Evolutionary conservation across 2,113 vertebrate species (phyloP), one percentile per base, ranked within the genome.

Genomic region (Oreocharis arfaki): DNA sequence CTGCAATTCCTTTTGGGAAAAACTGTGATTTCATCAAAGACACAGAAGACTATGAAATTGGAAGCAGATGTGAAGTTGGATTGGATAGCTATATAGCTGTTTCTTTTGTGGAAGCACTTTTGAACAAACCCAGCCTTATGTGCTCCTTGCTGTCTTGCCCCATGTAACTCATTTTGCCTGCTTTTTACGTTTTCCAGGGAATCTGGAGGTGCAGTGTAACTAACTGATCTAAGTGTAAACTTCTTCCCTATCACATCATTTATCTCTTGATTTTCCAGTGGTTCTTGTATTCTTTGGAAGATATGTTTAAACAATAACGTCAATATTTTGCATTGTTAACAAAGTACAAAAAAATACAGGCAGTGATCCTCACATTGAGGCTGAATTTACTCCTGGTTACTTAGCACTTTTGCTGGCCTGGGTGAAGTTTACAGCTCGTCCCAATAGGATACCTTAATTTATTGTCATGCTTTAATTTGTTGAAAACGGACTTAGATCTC

Each of bases 11-110:
- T 96, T 96, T 95, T 78, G 76, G 96, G 89, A 84, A 89, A 95
- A 96, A 88, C 20, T 83, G 76, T 37, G 81, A 93, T 96, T 97
- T 94, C 95, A 96, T 95, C 96, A 94, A 96, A 96, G 92, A 93
- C 87, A 82, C 73, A 81, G 82, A 93, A 88, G 79, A 73, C 81
- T 95, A 87, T 82, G 74, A 94, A 96, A 96, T 97, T 97, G 94
- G 94, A 97, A 96, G 90, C 95, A 97, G 95, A 96, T 96, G 92
- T 93, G 84, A 89, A 53, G 50, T 79, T 90, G 89, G 79, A 87
- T 73, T 93, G 77, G 83, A 92, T 56, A 94, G 75, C 87, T 88
- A 22, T 92, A 41, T 85, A 76, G 83, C 63, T 92, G 74, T 93
- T 93, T 84, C 90, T 93, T 96, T 96, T 90, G 93, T 67, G 81